A percentile compares a stretch with the other conserved stretches of the same genome.
These are phyloP conservation scores for Ancistrus triradiatus DNA, from an alignment of 2,113 vertebrate genomes.

Conservation along the genomic window DNA sequence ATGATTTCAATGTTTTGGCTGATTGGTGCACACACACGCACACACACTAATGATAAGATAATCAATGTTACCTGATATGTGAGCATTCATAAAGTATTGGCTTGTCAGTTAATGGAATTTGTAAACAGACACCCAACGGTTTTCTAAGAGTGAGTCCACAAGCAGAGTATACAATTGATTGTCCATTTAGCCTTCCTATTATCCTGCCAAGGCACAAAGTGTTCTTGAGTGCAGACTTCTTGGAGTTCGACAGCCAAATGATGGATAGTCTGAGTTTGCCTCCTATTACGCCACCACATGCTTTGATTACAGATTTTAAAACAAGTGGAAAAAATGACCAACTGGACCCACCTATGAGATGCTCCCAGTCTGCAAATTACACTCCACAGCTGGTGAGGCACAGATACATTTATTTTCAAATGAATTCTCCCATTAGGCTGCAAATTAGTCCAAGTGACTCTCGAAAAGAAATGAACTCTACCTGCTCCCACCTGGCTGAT, in stretches of 20 bases:
- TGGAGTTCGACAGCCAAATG: conserved; percentile 21
- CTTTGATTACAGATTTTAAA: conserved; percentile 39
- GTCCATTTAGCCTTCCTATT: neutral
- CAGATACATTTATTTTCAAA: conserved; percentile 48
- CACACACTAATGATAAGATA: no score
- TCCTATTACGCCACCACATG: conserved; percentile 19
- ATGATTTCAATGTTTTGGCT: no score
- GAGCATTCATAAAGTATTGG: no score
- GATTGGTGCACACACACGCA: no score
- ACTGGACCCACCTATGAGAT: conserved; percentile 22
- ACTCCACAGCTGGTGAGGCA: conserved; percentile 36
- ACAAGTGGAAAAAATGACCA: conserved; percentile 19
- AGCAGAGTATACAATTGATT: no score
- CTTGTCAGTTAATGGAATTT: no score
- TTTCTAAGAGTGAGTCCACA: no score
- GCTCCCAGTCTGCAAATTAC: conserved; percentile 24
- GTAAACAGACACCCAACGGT: no score
- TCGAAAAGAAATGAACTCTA: conserved; percentile 37
- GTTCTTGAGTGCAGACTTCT: neutral
- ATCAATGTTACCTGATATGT: no score
- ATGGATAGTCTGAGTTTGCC: conserved; percentile 34
- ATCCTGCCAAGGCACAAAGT: neutral
- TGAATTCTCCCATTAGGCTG: conserved; percentile 51
- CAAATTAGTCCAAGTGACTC: conserved; percentile 48
- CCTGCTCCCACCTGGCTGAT: conserved; percentile 22